A percentile compares a stretch with the other conserved stretches of the same genome.
phyloP scores from a whole-genome alignment of 2,888 invertebrate genomes.

The Mimas tiliae region DNA sequence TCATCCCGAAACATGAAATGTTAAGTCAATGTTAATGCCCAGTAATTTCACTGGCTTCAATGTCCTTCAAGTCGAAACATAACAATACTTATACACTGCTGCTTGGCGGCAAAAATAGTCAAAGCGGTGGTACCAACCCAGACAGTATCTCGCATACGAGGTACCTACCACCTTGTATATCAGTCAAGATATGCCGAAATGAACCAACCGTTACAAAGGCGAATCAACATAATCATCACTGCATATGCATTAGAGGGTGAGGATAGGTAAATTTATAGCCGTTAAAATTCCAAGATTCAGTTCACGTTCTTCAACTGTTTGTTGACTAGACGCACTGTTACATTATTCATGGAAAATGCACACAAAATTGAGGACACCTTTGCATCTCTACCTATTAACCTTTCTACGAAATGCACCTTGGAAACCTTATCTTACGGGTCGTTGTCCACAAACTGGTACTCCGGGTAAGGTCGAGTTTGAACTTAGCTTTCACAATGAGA shows the following conservation, averaged over 20 bases:
- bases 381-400: conserved; percentile 17
- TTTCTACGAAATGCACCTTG: conserved; percentile 18
- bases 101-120: too few species aligned
- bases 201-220: conserved; percentile 40
- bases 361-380: conserved; percentile 51
- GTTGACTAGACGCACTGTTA: conserved; percentile 50
- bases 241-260: conserved; percentile 73
- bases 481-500: conserved; percentile 2
- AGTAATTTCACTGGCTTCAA: too few species aligned
- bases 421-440: neutral
- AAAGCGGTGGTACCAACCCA: too few species aligned
- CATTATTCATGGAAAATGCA: conserved; percentile 65
- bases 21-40: too few species aligned
- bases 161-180: too few species aligned
- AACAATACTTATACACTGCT: too few species aligned
- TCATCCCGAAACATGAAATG: too few species aligned
- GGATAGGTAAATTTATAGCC: conserved; percentile 69
- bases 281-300: conserved; percentile 66
- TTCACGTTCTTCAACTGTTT: conserved; percentile 61
- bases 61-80: too few species aligned
- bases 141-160: too few species aligned
- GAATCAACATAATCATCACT: conserved; percentile 56
- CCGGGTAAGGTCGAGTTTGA: neutral
- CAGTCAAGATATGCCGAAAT: conserved; percentile 58
- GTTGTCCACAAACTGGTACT: neutral